Evolutionary conservation across 1,140 invertebrate genomes (phyloP), one percentile per base, ranked within the genome.

Genomic region (Drosophila willistoni): DNA sequence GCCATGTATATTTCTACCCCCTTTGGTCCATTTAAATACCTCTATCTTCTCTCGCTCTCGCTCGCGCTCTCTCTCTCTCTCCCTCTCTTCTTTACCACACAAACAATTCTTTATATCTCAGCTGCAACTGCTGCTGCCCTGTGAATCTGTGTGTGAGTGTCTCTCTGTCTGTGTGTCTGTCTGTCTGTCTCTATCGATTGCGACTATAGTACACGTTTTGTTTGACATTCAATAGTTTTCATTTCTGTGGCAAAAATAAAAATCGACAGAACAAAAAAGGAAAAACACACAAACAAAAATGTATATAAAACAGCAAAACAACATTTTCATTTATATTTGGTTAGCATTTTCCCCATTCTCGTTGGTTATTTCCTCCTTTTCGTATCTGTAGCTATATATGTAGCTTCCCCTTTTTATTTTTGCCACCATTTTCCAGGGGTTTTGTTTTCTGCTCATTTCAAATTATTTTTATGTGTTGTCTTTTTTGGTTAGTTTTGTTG

Each of bases 181-280:
- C 33, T 51, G 14, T 44, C 42, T 79, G 44, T 62, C 25, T 76
- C 68, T 81, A 65, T 78, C 74, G 68, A 79, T 79, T 69, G 68
- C 68, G 66, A 72, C 82, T 78, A 29, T 29, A 29, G 29, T 29
- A 65, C 78, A 81, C 82, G 71, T 85, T 85, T 85, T 86, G 83
- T 86, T 86, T 86, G 82, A 79, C 82, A 86, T 86, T 86, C 82
- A 86, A 86, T 86, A 86, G 82, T 86, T 85, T 85, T 86, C 65
- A 78, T 81, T 81, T 86, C 79, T 82, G 74, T 71, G 73, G 73
- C 73, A 73, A 75, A 75, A 75, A 75, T 75, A 75, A 75, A 75
- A 75, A 73, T 73, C 33, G 69, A 64, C 39, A 10, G 56, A 66
- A 72, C 36, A 60, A 29, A 29, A 41, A 64, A 25, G 25, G 47